Evolutionary conservation across 1,140 invertebrate genomes (phyloP), one percentile per base, ranked within the genome.

Genomic region (Drosophila nigromelanica): DNA sequence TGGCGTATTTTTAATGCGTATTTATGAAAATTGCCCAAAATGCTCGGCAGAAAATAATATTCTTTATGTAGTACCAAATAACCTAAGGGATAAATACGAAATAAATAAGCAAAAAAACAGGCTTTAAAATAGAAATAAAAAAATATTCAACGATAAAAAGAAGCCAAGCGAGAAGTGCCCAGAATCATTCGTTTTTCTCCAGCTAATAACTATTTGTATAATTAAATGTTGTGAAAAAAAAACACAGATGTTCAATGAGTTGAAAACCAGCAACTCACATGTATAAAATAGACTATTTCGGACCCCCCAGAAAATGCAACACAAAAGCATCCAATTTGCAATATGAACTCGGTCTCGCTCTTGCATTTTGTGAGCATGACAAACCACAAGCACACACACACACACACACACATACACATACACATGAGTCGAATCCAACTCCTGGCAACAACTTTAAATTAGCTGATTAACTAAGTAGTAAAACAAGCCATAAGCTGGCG

Each of bases 401-500:
- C 8, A 61, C 47, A 54, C 27, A 59, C 21, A 37, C 2, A 33
- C 43, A 58, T 24, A 64, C 52, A 43, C 52, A 24, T 58, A 74
- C 27, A 48, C 63, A 75, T 69, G 30, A 61, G 30, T n/a, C 15
- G 11, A 48, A 35, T 35, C 33, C 27, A 33, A 15, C 43, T 59
- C 15, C n/a, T 62, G 40, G 12, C 59, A 39, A 30, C 55, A 73
- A 81, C 75, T 86, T 86, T 87, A 86, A 86, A 86, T 86, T 86
- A 87, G 81, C 82, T 86, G 81, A 86, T 86, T 86, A 86, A 86
- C 82, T 86, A 81, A 87, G 74, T 78, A 81, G 82, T 81, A 78
- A 81, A 81, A 72, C 82, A 86, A 87, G 70, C 60, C 80, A 85
- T 80, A 80, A 85, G 82, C 78, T 73, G 72, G 56, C 55, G 45